A percentile compares a stretch with the other conserved stretches of the same genome.
Conservation (phyloP, 2,888 invertebrate species). For the Catocala nupta region DNA sequence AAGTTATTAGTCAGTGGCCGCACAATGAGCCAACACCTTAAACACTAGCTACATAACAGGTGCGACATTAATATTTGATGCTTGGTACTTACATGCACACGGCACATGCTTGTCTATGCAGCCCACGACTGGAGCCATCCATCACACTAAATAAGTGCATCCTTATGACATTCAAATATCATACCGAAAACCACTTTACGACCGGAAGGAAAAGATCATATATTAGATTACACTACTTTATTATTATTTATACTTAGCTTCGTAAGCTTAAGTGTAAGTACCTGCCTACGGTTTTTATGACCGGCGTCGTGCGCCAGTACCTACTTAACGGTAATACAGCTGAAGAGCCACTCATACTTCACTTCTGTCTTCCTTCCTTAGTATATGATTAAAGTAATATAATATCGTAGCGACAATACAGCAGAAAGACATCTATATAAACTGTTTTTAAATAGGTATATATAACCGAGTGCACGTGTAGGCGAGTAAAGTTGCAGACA, state of each 20-base stretch:
- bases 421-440: no score
- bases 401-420: no score
- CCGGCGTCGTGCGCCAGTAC: no score
- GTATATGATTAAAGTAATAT: no score
- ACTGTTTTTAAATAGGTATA: no score
- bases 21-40: constrained; percentile 11
- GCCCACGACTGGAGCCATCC: constrained; percentile 28
- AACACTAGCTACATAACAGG: constrained; percentile 7
- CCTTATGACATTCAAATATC: constrained; percentile 32
- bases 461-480: no score
- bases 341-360: no score
- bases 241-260: constrained; percentile 8
- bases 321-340: no score
- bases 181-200: constrained; percentile 30
- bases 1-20: neutral
- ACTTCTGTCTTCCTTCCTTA: no score
- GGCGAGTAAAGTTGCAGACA: no score
- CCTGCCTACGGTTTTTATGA: neutral
- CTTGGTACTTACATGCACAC: constrained; percentile 14
- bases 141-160: constrained; percentile 39
- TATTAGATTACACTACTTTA: constrained; percentile 31
- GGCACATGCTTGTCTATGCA: constrained; percentile 34
- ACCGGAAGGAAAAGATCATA: constrained; percentile 31
- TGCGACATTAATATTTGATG: constrained; percentile 29
- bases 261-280: neutral